These are phyloP conservation scores for Osmoderma eremita DNA, from an alignment of 2,888 invertebrate genomes.

Conservation along the genomic window DNA sequence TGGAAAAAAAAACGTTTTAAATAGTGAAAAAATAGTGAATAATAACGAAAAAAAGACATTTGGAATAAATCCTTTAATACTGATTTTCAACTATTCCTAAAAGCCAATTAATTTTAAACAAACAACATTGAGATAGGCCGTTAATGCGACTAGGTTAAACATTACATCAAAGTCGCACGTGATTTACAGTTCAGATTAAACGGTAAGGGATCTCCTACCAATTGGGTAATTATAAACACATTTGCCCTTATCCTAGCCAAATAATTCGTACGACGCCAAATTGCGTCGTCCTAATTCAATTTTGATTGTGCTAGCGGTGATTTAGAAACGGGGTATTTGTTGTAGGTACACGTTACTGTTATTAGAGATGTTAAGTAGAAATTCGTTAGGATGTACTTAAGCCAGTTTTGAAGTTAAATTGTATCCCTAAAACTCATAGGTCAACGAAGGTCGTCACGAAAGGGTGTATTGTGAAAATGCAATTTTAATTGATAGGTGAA, in stretches of 20 bases:
- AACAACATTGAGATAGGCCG: too few species aligned
- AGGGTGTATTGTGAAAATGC: too few species aligned
- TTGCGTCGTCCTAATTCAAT: constrained; percentile 15
- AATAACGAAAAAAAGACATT: too few species aligned
- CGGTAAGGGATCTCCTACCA: constrained; percentile 12
- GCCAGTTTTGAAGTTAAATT: neutral
- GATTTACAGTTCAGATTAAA: constrained; percentile 15
- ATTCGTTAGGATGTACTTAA: neutral
- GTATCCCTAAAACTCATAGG: neutral
- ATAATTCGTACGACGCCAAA: constrained; percentile 3
- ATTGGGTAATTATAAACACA: constrained; percentile 33
- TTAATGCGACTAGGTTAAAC: constrained; percentile 5
- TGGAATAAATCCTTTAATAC: too few species aligned
- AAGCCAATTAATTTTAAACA: too few species aligned
- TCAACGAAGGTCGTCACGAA: neutral
- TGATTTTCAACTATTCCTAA: too few species aligned
- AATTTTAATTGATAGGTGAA: too few species aligned
- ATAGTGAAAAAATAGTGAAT: too few species aligned
- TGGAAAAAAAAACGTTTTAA: too few species aligned
- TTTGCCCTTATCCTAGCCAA: constrained; percentile 30
- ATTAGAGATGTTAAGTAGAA: neutral
- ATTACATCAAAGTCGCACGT: constrained; percentile 2
- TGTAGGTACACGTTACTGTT: neutral
- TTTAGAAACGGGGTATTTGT: neutral
- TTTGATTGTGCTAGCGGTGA: constrained; percentile 17